Evolutionary conservation across 2,888 invertebrate species (phyloP), one percentile per base, ranked within the genome.

Genomic region (Seira ritae): DNA sequence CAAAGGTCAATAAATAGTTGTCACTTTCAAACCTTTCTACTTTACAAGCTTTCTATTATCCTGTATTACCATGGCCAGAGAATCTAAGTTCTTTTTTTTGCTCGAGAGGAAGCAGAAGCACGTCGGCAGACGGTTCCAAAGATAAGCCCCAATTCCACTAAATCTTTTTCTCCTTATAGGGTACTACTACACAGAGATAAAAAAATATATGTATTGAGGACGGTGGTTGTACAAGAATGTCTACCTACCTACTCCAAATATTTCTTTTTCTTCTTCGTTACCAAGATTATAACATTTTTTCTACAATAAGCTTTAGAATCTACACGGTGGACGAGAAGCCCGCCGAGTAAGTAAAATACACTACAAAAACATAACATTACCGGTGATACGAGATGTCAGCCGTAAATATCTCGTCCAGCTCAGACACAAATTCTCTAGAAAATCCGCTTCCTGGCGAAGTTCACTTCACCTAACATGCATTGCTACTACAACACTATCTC

Each of bases 1-100:
- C 80, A 80, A 80, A 74, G 80, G 80, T 80, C 73, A 80, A 80
- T 80, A 80, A 80, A 80, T 80, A 80, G 80, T 80, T 80, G 80
- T 80, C 80, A 80, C 80, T 80, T 80, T 80, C 74, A 79, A 71
- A 55, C 62, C 46, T 69, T 68, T 24, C 74, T 66, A n/a, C 8
- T 20, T 8, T 22, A 68, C 6, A 24, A 15, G 31, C 31, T 31
- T 12, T 37, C 31, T 20, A 31, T 15, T 31, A 31, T 23, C 31
- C 15, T 20, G 6, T 66, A 3, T n/a, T n/a, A n/a, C n/a, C n/a
- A n/a, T n/a, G n/a, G n/a, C n/a, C n/a, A n/a, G n/a, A n/a, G n/a
- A n/a, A n/a, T n/a, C n/a, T n/a, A 20, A 42, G 50, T 6, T 46
- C n/a, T 70, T 70, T 46, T 46, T 22, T 55, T 71, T 22, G n/a